Evolutionary conservation across 2,113 vertebrate species (phyloP), one percentile per base, ranked within the genome.

Genomic region (Pampusana beccarii): DNA sequence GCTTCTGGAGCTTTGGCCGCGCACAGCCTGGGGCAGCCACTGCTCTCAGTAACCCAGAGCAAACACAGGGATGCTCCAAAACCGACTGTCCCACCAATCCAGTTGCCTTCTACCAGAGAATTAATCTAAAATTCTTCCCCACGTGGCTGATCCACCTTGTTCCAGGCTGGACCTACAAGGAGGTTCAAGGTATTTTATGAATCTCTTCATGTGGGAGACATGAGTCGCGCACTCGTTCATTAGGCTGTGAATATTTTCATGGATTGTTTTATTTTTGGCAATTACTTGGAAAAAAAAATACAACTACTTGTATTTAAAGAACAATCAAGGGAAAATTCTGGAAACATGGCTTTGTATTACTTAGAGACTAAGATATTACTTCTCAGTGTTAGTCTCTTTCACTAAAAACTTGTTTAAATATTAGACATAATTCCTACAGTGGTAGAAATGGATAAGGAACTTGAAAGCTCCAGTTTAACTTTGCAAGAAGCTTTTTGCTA

Each of bases 181-280:
- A 60, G 2, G 4, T 81, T 78, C n/a, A 53, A 12, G 31, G 36
- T 48, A 24, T 33, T 42, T n/a, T 48, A 21, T 13, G 9, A 21
- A 44, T n/a, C 11, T 64, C 20, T 67, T 88, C 2, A 21, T 56
- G 34, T 18, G 16, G 18, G 65, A 78, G 46, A 38, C 15, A 44
- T 0, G 5, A 44, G 33, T n/a, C 1, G 0, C 46, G 56, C 20
- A 33, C 15, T 10, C 6, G 6, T 13, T 11, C 9, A 2, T 50
- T 50, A 26, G 33, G 11, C 15, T 9, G 33, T 44, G 71, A 24
- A 33, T 15, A 1, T 14, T 74, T 72, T 16, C 34, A 44, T 17
- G 40, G 15, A 28, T 11, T 67, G 34, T 50, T 92, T 87, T 38
- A 31, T 33, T 64, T 57, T 57, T 46, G 16, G n/a, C 42, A 75